Evolutionary conservation across 2,888 invertebrate species (phyloP), one percentile per base, ranked within the genome.

Genomic region (Caenorhabditis sp.): DNA sequence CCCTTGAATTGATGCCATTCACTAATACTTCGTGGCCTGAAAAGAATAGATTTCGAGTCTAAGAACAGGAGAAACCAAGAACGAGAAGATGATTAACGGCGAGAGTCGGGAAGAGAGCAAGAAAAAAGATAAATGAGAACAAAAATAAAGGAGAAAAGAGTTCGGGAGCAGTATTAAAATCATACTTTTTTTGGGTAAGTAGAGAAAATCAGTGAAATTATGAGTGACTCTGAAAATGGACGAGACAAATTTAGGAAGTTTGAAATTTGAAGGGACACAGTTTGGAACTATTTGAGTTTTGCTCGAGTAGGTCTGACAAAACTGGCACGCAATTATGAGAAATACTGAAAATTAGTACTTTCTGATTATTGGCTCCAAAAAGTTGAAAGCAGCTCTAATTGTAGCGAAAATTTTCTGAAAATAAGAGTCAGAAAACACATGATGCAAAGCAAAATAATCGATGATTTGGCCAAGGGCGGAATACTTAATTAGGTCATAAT

Each of bases 401-500:
- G 4, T 38, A 38, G 2, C 38, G 8, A 38, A 38, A 41, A 24
- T 19, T 1, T 41, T 61, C 41, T 12, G 14, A 41, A 24, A 24
- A 24, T n/a, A n/a, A n/a, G n/a, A 10, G 22, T 22, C 22, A 22
- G 4, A 26, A 7, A 54, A 14, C 10, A 54, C 54, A 54, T 10
- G 10, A 54, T 26, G 54, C 16, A 54, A 2, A 26, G 0, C n/a
- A 54, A 26, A 19, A 24, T 44, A 63, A 28, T 44, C 63, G 28
- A 63, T 63, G 28, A 58, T 28, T 31, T 31, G 19, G 49, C 10
- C 26, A 49, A 12, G 26, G 54, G 26, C 10, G 38, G n/a, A 49
- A 49, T 54, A 38, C 54, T 38, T 54, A 68, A 68, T 68, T 68
- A 68, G 54, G 54, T 7, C 14, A 38, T 68, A 68, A 68, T 68